Conservation (phyloP, 2,797 vertebrate genomes). For the Mus caroli region DNA sequence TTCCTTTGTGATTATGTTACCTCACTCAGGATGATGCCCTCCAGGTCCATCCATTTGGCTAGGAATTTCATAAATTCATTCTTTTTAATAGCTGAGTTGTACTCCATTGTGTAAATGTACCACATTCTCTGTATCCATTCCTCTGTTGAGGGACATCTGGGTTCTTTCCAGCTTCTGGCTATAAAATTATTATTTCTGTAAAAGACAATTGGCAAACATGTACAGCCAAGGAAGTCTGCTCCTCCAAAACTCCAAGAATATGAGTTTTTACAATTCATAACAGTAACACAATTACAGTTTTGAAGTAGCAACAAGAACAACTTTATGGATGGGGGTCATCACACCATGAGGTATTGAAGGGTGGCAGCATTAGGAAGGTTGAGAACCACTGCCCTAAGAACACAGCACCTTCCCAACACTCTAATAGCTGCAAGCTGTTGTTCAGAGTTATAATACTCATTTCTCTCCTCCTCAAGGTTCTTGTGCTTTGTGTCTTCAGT, state of each 20-base stretch:
- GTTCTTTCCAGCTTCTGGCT: too few species aligned
- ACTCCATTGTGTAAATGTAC: too few species aligned
- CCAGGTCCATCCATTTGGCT: too few species aligned
- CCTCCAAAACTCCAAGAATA: background rate
- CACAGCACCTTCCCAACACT: too few species aligned
- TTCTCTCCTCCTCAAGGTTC: background rate
- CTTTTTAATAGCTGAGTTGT: too few species aligned
- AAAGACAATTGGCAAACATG: constrained; percentile 35
- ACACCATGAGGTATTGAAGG: background rate
- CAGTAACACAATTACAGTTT: background rate
- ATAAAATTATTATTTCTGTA: constrained; percentile 39
- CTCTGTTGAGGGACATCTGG: too few species aligned
- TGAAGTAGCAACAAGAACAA: background rate
- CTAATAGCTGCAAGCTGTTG: background rate
- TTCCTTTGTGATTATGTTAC: too few species aligned
- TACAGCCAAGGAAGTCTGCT: constrained; percentile 26
- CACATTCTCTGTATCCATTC: too few species aligned
- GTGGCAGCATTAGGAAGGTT: background rate
- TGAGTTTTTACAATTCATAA: background rate
- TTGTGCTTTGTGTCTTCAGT: background rate
- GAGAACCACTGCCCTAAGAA: background rate
- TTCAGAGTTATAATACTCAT: background rate
- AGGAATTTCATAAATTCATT: too few species aligned
- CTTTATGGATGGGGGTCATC: background rate
- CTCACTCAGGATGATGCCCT: too few species aligned